These are phyloP conservation scores for Microcebus tavaratra DNA, from an alignment of 2,113 vertebrate species.

Conservation along the genomic window DNA sequence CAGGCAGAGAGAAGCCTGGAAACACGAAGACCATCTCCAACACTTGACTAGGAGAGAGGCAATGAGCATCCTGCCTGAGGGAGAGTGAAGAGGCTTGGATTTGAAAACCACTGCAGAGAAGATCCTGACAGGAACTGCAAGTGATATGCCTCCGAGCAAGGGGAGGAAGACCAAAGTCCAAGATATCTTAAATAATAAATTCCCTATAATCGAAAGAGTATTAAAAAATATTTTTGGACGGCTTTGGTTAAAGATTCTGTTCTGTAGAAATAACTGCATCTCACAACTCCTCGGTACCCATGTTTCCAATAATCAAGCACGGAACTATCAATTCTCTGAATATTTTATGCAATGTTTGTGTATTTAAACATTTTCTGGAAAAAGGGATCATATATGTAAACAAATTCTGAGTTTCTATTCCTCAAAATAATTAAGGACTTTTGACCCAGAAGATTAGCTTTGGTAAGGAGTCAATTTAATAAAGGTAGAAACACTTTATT, in stretches of 20 bases:
- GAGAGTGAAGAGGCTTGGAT: not conserved
- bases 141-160: not conserved
- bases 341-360: not conserved
- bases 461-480: not conserved
- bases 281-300: not conserved
- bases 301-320: not conserved
- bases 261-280: not conserved
- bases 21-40: not conserved
- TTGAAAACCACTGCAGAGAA: not conserved
- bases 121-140: not conserved
- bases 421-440: not conserved
- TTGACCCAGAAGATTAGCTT: not conserved
- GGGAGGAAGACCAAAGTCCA: not conserved
- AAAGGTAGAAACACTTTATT: not conserved
- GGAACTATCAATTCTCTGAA: not conserved
- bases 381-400: not conserved
- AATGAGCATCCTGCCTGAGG: not conserved
- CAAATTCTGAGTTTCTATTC: not conserved
- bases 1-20: not conserved
- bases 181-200: not conserved
- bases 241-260: not conserved
- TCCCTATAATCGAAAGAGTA: not conserved
- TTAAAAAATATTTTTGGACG: not conserved
- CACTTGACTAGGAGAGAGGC: not conserved
- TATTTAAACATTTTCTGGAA: not conserved